Evolutionary conservation across 2,888 invertebrate species (phyloP), one percentile per base, ranked within the genome.

Genomic region (Mesoligia furuncula): DNA sequence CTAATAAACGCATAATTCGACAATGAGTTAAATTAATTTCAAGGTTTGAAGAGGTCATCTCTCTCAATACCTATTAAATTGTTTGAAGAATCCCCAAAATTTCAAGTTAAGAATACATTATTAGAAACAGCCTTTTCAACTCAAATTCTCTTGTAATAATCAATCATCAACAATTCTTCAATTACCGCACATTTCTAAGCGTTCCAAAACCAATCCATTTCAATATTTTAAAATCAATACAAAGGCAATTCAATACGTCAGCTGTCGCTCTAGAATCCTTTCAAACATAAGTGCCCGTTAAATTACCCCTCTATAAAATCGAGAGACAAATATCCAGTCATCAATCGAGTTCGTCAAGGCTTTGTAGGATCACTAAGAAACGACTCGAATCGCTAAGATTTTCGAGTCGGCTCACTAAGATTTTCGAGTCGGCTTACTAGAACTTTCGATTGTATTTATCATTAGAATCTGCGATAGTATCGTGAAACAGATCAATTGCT

Each of bases 401-500:
- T 85, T 73, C 36, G 20, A 77, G 27, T 20, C 2, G 13, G 13
- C 27, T 75, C 17, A 64, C 73, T 68, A 82, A 81, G 73, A 57
- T 79, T 39, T 85, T 73, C 36, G 20, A 77, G 27, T 15, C 4
- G 13, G 11, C 27, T 75, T 24, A 64, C 73, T 68, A 61, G 64
- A 82, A 75, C 61, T 68, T 81, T 65, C 45, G 42, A 62, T 78
- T 42, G 54, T 54, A 54, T 9, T n/a, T 51, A 75, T 64, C 83
- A 80, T 69, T 77, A 76, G 15, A 82, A 70, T 68, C 80, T 59
- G 59, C 74, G 76, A 81, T 80, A 66, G 73, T 89, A 89, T 90
- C 86, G 80, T 64, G 45, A 81, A 84, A 79, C 85, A 87, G 90
- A 92, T 90, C 90, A 90, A 91, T 92, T 90, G 89, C 85, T 86